Conservation (phyloP, 1,140 invertebrate species). For the Streblospio benedicti region DNA sequence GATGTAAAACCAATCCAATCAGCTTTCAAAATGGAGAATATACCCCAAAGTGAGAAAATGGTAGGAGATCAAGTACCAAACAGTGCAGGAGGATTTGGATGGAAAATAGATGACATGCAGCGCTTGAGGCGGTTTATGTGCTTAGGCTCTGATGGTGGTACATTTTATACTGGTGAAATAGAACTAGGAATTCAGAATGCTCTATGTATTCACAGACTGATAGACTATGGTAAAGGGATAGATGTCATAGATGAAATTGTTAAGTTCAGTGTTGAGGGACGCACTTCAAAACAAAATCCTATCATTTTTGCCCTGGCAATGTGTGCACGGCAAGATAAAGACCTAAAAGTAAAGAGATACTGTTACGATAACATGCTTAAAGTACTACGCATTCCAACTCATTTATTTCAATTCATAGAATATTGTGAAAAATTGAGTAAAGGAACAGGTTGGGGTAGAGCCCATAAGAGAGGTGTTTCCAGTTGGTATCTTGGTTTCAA, state of each 20-base stretch:
- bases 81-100: constrained; percentile 41
- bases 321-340: constrained; percentile 25
- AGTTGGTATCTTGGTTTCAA: constrained; percentile 51
- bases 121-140: constrained; percentile 42
- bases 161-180: constrained; percentile 27
- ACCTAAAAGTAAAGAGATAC: constrained; percentile 25
- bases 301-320: constrained; percentile 42
- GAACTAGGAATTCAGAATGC: constrained; percentile 28
- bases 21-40: too few relatives aligned
- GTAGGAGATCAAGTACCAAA: constrained; percentile 30
- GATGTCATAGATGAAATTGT: constrained; percentile 27
- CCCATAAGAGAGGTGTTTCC: constrained; percentile 53
- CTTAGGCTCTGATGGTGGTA: constrained; percentile 33
- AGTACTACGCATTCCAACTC: constrained; percentile 45
- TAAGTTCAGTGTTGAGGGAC: constrained; percentile 31
- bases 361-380: constrained; percentile 28
- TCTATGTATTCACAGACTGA: constrained; percentile 23
- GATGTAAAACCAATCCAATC: too few relatives aligned
- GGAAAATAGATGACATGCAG: constrained; percentile 33
- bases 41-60: too few relatives aligned
- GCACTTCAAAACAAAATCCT: constrained; percentile 37
- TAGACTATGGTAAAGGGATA: constrained; percentile 26
- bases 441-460: constrained; percentile 54
- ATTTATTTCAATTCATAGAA: constrained; percentile 44
- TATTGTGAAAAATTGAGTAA: constrained; percentile 30